These are phyloP conservation scores for Porites australiensis DNA, from an alignment of 64 coral and sea anemone species.

Conservation along the genomic window DNA sequence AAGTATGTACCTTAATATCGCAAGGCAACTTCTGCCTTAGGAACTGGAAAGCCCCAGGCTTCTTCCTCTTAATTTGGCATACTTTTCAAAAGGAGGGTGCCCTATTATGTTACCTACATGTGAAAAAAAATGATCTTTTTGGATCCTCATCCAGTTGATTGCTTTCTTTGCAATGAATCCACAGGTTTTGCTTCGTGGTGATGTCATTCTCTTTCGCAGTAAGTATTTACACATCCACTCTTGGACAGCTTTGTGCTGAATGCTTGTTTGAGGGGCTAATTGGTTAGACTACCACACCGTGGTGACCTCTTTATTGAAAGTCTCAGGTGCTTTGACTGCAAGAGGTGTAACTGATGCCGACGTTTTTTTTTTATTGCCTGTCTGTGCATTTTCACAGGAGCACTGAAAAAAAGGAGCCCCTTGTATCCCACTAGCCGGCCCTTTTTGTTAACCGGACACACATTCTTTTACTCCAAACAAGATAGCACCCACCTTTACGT, in stretches of 20 bases:
- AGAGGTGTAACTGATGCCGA: background rate
- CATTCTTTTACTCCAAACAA: slow-evolving; percentile 7
- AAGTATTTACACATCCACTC: background rate
- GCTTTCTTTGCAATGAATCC: background rate
- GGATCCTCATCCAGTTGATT: background rate
- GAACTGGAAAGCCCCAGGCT: background rate
- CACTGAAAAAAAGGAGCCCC: background rate
- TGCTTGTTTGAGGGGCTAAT: background rate
- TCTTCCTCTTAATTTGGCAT: background rate
- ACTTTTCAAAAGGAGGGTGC: slow-evolving; percentile 3
- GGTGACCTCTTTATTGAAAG: background rate
- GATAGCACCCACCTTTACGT: slow-evolving; percentile 23
- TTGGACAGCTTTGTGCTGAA: background rate
- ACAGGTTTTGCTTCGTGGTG: background rate
- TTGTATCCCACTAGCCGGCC: slow-evolving; percentile 42
- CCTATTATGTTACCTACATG: background rate
- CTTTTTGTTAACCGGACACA: slow-evolving; percentile 4
- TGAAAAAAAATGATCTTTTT: background rate
- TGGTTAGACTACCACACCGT: background rate
- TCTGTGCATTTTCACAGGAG: background rate
- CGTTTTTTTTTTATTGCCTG: background rate
- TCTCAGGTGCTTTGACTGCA: slow-evolving; percentile 11
- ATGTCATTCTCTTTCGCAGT: background rate
- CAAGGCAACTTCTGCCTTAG: background rate
- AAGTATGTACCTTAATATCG: background rate